Base-by-base conservation (phyloP, 1,140 invertebrate genomes). In the Limonius californicus region DNA sequence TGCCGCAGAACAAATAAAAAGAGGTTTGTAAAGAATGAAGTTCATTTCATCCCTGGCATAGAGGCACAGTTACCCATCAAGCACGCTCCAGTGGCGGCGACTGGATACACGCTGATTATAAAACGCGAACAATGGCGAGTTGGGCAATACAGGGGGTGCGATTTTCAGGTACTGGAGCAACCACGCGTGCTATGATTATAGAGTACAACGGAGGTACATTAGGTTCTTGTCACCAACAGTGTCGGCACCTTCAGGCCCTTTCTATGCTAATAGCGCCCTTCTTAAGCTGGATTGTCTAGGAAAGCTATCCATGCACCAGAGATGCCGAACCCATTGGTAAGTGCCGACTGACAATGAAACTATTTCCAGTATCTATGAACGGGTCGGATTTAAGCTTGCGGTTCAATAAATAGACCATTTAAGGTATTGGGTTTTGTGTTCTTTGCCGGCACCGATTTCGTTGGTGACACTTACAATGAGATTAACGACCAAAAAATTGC, bases 1-100 rank as follows among this genome's bases (percentile, higher is more conserved):
- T 58, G 39, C 56, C 56, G 12, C 56, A 58, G 56, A 43, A 58
- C 32, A 58, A 58, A 58, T 58, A 58, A 43, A 39, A 43, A 58
- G 56, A 58, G 32, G 39, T 20, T 43, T 15, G 3, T 12, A 19
- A 58, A 35, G 18, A 57, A 50, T 18, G 16, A 50, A 50, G 6
- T 21, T 30, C 30, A 39, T 57, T 20, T 39, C 14, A 39, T 27
- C 11, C 3, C 0, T 19, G 4, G 12, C 19, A 58, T 58, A 42
- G 42, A 45, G 45, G 16, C 23, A 43, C 56, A 58, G 56, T 58
- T 58, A 32, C 56, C 23, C 32, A 58, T 58, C 19, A 58, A 58
- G 32, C 19, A 21, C 56, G 56, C 56, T 58, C 35, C 56, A 43
- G 18, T 43, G 20, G 42, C 56, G 39, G 32, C 18, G 19, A 30